phyloP scores from a whole-genome alignment of 1,140 invertebrate species.

The Diuraphis noxia region DNA sequence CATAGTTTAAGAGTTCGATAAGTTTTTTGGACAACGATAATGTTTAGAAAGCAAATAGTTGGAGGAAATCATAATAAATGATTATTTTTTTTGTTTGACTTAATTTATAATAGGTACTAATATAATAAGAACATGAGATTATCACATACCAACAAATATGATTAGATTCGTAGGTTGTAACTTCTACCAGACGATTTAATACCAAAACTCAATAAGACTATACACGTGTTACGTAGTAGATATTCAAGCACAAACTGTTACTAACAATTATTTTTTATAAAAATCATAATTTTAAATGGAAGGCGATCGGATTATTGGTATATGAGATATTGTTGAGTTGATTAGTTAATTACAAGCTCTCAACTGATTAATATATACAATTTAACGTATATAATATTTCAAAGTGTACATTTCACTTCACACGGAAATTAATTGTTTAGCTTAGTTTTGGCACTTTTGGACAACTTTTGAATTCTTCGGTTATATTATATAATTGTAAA shows the following conservation, averaged over 20 bases:
- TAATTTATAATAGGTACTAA: no score
- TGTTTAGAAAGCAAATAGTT: no score
- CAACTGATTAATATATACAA: not conserved
- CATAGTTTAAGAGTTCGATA: no score
- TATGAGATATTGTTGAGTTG: not conserved
- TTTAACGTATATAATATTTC: not conserved
- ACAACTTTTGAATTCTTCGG: not conserved
- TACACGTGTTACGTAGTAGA: not conserved
- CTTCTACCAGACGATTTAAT: not conserved
- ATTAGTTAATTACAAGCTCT: not conserved
- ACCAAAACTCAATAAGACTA: no score
- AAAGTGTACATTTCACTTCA: not conserved
- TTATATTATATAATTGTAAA: not conserved
- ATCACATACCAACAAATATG: no score
- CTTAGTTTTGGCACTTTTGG: not conserved
- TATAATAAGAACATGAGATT: no score
- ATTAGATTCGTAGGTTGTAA: no score
- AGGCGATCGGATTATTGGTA: not conserved
- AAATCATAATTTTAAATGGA: not conserved
- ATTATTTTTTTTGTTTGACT: no score
- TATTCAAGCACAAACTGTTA: not conserved
- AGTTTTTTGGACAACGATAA: no score
- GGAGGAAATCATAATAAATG: no score
- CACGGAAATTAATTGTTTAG: not conserved
- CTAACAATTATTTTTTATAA: not conserved